These are phyloP conservation scores for Trichopoda pennipes DNA, from an alignment of 2,888 invertebrate species.

Conservation along the genomic window DNA sequence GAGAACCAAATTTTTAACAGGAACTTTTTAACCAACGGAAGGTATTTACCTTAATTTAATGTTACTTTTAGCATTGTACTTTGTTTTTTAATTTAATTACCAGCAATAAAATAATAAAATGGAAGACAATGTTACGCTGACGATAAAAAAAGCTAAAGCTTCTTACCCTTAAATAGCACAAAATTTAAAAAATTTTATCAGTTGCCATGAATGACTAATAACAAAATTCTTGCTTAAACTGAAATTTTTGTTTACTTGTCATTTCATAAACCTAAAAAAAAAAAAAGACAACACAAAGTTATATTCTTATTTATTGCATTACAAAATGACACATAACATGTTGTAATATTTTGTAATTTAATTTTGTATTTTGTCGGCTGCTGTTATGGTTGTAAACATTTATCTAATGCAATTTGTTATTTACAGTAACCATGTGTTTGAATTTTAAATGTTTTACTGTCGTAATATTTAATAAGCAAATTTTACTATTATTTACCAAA, in stretches of 20 bases:
- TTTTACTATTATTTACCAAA: conserved; percentile 11
- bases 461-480: conserved; percentile 15
- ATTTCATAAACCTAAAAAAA: not conserved
- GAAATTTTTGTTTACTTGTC: not conserved
- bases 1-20: no score
- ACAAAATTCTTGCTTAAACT: conserved; percentile 22
- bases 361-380: conserved; percentile 37
- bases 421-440: conserved; percentile 33
- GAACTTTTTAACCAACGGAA: no score
- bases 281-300: conserved; percentile 8
- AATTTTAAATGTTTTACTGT: not conserved
- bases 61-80: no score
- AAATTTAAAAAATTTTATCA: no score
- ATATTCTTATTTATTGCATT: conserved; percentile 60
- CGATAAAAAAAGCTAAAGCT: no score
- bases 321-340: conserved; percentile 54
- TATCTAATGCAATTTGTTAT: conserved; percentile 24
- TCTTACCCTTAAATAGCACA: no score
- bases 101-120: no score
- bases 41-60: no score
- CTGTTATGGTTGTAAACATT: conserved; percentile 17
- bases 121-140: no score
- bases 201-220: conserved; percentile 31
- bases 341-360: conserved; percentile 63
- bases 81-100: no score